These are phyloP conservation scores for Etheostoma spectabile DNA, from an alignment of 2,113 vertebrate genomes.

Conservation along the genomic window DNA sequence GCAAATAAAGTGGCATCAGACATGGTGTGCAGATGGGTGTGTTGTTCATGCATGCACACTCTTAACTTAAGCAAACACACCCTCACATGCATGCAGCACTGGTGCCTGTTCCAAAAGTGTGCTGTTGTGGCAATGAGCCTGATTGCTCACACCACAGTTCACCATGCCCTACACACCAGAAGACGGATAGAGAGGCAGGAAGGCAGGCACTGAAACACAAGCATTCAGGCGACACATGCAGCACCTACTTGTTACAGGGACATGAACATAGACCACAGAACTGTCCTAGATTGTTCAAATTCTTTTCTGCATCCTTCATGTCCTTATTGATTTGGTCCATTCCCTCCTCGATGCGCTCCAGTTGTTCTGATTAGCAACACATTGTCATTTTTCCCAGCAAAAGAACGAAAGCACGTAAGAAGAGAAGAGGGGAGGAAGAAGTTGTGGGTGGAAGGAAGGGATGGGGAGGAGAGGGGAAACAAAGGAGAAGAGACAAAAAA, in stretches of 20 bases:
- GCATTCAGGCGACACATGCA: conserved; percentile 88
- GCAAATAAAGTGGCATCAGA: conserved; percentile 28
- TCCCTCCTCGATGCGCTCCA: conserved; percentile 99
- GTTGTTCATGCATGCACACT: conserved; percentile 46
- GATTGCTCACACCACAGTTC: conserved; percentile 67
- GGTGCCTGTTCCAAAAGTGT: conserved; percentile 57
- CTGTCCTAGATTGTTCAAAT: conserved; percentile 92
- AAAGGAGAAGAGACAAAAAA: conserved; percentile 95
- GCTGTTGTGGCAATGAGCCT: conserved; percentile 49
- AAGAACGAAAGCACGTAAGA: conserved; percentile 96
- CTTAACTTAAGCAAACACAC: conserved; percentile 31
- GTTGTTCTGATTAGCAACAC: conserved; percentile 99
- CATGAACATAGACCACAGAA: conserved; percentile 91
- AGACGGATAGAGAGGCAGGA: conserved; percentile 61
- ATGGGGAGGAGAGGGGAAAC: conserved; percentile 86
- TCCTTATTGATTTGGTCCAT: conserved; percentile 99
- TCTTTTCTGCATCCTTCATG: conserved; percentile 99
- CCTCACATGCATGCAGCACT: conserved; percentile 57
- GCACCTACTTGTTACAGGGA: conserved; percentile 93
- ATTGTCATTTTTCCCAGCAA: conserved; percentile 85
- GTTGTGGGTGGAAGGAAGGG: conserved; percentile 85
- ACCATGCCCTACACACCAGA: conserved; percentile 74
- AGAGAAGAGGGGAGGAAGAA: conserved; percentile 89
- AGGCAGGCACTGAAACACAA: conserved; percentile 76
- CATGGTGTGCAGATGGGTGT: conserved; percentile 48